Evolutionary conservation across 2,113 vertebrate genomes (phyloP).

Genomic region (Glaucidium brasilianum): DNA sequence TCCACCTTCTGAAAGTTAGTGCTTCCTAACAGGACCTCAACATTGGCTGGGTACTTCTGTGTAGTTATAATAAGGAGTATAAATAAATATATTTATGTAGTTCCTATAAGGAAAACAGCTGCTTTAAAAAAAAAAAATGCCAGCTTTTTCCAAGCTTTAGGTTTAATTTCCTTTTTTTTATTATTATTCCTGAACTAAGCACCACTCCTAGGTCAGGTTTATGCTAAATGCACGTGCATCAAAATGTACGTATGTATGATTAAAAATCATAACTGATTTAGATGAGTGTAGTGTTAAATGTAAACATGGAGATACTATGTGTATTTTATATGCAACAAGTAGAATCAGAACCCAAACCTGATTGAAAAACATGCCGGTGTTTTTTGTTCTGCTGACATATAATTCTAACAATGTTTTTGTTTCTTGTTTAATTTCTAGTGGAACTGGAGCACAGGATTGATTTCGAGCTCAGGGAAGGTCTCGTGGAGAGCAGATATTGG

Average conservation of each 20-base stretch:
- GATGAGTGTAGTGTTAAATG: background rate
- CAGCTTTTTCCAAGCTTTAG: background rate
- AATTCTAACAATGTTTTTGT: background rate
- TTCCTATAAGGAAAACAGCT: background rate
- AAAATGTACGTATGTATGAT: background rate
- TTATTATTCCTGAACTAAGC: background rate
- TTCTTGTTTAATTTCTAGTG: slow-evolving; percentile 69
- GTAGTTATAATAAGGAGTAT: background rate
- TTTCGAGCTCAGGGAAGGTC: slow-evolving; percentile 94
- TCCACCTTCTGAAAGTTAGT: background rate
- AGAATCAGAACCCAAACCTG: background rate
- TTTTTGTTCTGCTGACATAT: background rate
- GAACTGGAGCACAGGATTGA: slow-evolving; percentile 95
- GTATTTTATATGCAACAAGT: background rate
- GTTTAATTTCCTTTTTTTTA: background rate
- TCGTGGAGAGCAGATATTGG: slow-evolving; percentile 98
- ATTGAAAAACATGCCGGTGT: rapidly evolving
- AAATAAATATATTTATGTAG: background rate
- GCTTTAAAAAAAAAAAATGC: background rate
- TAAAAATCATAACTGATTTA: background rate
- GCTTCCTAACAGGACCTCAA: background rate
- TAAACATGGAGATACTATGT: rapidly evolving
- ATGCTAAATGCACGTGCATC: background rate
- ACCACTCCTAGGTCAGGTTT: background rate
- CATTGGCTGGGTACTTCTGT: background rate